Percentiles rank a stretch among this genome's conserved stretches.
Conservation (phyloP, 2,113 vertebrate genomes). For the Blennius ocellaris region DNA sequence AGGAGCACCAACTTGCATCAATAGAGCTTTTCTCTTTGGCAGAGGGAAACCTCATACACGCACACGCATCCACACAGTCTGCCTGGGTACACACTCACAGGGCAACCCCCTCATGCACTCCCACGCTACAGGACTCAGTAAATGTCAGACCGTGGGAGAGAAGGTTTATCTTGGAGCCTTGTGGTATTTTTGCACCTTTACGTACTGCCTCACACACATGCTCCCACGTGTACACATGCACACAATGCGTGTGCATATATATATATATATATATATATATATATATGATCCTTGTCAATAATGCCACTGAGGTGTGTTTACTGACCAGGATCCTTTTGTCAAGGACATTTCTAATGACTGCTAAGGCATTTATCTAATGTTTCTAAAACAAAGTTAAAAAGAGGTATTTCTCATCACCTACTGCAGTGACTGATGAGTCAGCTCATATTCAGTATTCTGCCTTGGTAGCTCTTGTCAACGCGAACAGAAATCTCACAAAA, state of each 20-base stretch:
- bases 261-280: neutral
- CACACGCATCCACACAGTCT: slow-evolving; percentile 19
- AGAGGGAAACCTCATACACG: slow-evolving; percentile 74
- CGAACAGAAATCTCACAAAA: neutral
- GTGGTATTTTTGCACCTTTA: slow-evolving; percentile 83
- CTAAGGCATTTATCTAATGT: too few relatives aligned
- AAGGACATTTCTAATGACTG: too few relatives aligned
- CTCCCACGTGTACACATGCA: slow-evolving; percentile 13
- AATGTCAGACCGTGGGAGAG: slow-evolving; percentile 78
- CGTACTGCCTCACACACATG: slow-evolving; percentile 35
- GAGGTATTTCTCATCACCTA: too few relatives aligned
- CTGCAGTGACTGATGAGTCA: too few relatives aligned
- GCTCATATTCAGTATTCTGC: too few relatives aligned
- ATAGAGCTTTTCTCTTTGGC: slow-evolving; percentile 81
- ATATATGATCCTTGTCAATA: neutral
- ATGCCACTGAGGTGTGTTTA: too few relatives aligned
- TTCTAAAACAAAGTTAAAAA: too few relatives aligned
- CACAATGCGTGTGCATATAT: too few relatives aligned
- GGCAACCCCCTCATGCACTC: slow-evolving; percentile 72
- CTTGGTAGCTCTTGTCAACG: too few relatives aligned
- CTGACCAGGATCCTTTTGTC: too few relatives aligned
- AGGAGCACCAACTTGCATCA: slow-evolving; percentile 74
- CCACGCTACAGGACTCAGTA: slow-evolving; percentile 77
- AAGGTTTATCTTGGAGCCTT: slow-evolving; percentile 80
- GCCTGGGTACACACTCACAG: slow-evolving; percentile 52